These are phyloP conservation scores for Bubalus kerabau DNA, from an alignment of 2,113 vertebrate species.

Conservation along the genomic window DNA sequence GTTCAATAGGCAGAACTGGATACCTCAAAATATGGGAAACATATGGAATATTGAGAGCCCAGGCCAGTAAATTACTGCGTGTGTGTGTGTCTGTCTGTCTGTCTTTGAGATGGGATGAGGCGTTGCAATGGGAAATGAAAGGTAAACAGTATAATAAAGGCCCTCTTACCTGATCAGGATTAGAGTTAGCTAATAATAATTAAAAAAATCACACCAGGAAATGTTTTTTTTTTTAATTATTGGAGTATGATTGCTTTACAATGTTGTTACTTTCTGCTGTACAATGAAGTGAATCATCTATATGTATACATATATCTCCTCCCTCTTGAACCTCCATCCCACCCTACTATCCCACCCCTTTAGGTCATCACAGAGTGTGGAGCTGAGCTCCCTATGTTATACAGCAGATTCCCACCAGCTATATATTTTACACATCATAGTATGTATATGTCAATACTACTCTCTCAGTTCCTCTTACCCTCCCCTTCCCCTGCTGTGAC, in stretches of 20 bases:
- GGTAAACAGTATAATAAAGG: not conserved
- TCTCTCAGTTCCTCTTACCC: not conserved
- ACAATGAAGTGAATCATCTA: not conserved
- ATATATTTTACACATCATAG: not conserved
- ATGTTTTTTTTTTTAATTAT: not conserved
- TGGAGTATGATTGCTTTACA: not conserved
- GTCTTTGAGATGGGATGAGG: not conserved
- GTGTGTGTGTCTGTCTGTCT: not conserved
- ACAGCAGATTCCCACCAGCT: not conserved
- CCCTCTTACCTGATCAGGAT: not conserved
- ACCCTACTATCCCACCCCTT: not conserved
- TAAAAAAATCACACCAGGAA: not conserved
- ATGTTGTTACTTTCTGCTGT: not conserved
- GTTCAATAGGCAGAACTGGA: not conserved
- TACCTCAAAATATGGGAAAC: not conserved
- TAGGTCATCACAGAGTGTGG: not conserved
- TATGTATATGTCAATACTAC: not conserved
- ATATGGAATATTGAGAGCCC: not conserved
- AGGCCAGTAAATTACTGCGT: not conserved
- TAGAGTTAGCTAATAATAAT: not conserved
- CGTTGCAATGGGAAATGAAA: not conserved
- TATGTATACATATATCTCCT: not conserved
- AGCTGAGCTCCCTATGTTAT: not conserved
- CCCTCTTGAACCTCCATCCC: not conserved
- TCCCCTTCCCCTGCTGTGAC: not conserved